A percentile compares a stretch with the other conserved stretches of the same genome.
Conservation (phyloP, 2,888 invertebrate genomes). For the Sinodicranocentrus sp. region DNA sequence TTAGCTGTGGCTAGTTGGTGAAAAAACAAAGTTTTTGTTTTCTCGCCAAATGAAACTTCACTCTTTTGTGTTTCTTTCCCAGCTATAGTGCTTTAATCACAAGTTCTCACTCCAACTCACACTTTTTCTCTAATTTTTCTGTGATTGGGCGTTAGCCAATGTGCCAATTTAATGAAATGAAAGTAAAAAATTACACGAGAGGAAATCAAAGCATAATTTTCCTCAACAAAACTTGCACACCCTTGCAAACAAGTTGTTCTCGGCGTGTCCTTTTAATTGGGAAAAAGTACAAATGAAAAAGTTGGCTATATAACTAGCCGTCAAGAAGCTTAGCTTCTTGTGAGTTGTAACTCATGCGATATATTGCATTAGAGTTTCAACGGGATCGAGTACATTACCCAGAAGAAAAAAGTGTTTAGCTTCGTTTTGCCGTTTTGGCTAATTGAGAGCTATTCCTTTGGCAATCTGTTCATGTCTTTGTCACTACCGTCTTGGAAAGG, state of each 20-base stretch:
- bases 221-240: constrained; percentile 10
- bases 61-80: constrained; percentile 17
- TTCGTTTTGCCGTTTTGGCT: constrained; percentile 52
- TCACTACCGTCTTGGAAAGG: constrained; percentile 35
- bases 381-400: constrained; percentile 31
- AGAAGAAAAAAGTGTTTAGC: constrained; percentile 19
- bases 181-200: constrained; percentile 14
- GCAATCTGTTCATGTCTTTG: constrained; percentile 57
- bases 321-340: too few relatives aligned
- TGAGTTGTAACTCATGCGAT: too few relatives aligned
- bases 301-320: too few relatives aligned
- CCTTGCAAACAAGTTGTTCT: constrained; percentile 3
- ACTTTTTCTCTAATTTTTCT: constrained; percentile 47
- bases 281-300: neutral
- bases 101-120: constrained; percentile 36
- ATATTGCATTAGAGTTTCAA: too few relatives aligned
- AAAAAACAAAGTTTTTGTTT: constrained; percentile 18
- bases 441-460: constrained; percentile 64
- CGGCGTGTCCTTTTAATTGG: neutral
- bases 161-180: constrained; percentile 67
- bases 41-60: neutral
- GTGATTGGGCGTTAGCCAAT: constrained; percentile 66
- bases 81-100: neutral
- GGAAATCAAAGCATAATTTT: constrained; percentile 37
- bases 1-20: neutral